Conservation (phyloP, 1,140 invertebrate species). For the Magallana gigas region DNA sequence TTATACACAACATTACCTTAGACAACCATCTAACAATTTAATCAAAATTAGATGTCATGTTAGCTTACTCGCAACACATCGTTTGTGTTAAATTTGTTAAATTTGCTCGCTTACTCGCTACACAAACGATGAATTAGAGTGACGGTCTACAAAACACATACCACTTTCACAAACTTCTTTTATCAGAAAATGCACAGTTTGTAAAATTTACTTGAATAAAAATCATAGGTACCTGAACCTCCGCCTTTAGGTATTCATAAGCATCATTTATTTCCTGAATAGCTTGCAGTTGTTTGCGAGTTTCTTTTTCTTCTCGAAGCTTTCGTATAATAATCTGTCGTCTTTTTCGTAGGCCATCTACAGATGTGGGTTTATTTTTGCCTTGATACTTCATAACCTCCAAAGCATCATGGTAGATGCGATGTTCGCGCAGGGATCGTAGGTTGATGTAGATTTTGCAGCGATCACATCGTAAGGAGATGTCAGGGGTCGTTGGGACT, state of each 20-base stretch:
- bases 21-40: too few relatives aligned
- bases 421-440: conserved; percentile 65
- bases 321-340: conserved; percentile 67
- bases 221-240: conserved; percentile 50
- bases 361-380: conserved; percentile 54
- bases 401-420: conserved; percentile 70
- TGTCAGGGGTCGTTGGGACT: conserved; percentile 66
- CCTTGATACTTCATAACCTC: conserved; percentile 64
- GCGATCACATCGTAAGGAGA: conserved; percentile 73
- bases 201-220: too few relatives aligned
- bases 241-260: conserved; percentile 75
- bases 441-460: conserved; percentile 71
- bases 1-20: too few relatives aligned
- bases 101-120: too few relatives aligned
- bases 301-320: conserved; percentile 61
- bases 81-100: too few relatives aligned
- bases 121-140: too few relatives aligned
- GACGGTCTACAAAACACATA: too few relatives aligned
- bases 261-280: conserved; percentile 74
- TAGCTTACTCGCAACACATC: too few relatives aligned
- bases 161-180: too few relatives aligned
- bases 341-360: conserved; percentile 64
- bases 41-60: too few relatives aligned
- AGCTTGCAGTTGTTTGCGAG: conserved; percentile 62
- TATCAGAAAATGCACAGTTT: too few relatives aligned